Base-by-base conservation (phyloP, 1,140 invertebrate genomes). In the Leptoteleia sp. region DNA sequence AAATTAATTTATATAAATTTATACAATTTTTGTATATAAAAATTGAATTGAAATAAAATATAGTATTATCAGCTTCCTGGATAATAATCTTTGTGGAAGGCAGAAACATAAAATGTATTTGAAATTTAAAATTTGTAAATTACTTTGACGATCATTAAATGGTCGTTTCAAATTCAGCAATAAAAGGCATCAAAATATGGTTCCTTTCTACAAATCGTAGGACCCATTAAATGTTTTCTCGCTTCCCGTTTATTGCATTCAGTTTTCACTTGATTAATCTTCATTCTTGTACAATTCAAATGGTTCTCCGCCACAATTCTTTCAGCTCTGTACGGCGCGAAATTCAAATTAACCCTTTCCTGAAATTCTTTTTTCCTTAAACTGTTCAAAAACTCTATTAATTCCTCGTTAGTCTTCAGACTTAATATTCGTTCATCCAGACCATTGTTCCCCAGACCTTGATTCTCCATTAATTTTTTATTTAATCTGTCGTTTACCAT, bases 131-230 rank as follows among this genome's bases (percentile, higher is more conserved):
- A 25, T 25, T 25, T 25, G 22, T 25, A 25, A 25, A 3, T 25
- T 25, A 3, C 9, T 1, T 5, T 31, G 29, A 5, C 13, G 6
- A 35, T 35, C 3, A 6, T 4, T 13, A 35, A 12, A 31, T 9
- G 8, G n/a, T n/a, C 3, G 1, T 31, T 3, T 35, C 12, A 22
- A 45, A 9, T 19, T 73, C 17, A 75, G 2, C 19, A 22, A 33
- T 77, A 77, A 45, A 77, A 77, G 0, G 75, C 65, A 45, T 77
- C 17, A 45, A 71, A 77, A 15, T 71, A 62, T 0, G 47, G 54
- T 13, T 61, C 35, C 16, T 43, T 64, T 0, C 1, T 47, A 9
- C 48, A 55, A 25, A 43, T 1, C 1, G 16, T 4, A 4, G 52
- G 40, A 5, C 11, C 29, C 3, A 2, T n/a, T 3, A 35, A 33